phyloP scores from a whole-genome alignment of 2,797 vertebrate genomes.

The Hyperoplus immaculatus region DNA sequence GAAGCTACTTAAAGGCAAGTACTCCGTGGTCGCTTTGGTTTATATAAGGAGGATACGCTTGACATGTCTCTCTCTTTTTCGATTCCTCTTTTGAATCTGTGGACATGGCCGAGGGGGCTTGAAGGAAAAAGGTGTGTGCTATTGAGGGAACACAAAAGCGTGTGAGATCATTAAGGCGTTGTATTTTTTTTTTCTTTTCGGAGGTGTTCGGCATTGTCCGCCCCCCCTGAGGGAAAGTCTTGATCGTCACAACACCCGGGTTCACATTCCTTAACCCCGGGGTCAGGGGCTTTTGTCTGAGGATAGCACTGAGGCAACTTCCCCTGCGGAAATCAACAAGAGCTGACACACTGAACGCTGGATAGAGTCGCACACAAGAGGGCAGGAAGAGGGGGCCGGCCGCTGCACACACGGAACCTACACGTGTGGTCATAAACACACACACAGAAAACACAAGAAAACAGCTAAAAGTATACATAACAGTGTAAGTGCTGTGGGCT shows the following conservation, averaged over 20 bases:
- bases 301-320: slow-evolving; percentile 81
- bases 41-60: slow-evolving; percentile 7
- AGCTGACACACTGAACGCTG: slow-evolving; percentile 68
- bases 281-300: slow-evolving; percentile 85
- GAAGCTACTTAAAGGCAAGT: background rate
- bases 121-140: slow-evolving; percentile 29
- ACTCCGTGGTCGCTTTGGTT: background rate
- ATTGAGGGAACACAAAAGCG: slow-evolving; percentile 33
- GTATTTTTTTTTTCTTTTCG: slow-evolving; percentile 34
- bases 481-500: background rate
- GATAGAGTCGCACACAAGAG: slow-evolving; percentile 62
- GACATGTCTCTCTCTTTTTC: slow-evolving; percentile 9
- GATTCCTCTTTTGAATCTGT: slow-evolving; percentile 23
- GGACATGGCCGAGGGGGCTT: slow-evolving; percentile 23
- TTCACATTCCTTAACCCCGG: slow-evolving; percentile 86
- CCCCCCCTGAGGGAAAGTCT: slow-evolving; percentile 76
- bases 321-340: slow-evolving; percentile 80
- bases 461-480: background rate
- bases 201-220: slow-evolving; percentile 74
- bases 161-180: slow-evolving; percentile 68
- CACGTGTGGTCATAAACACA: slow-evolving; percentile 18
- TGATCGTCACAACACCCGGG: slow-evolving; percentile 77
- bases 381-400: slow-evolving; percentile 70
- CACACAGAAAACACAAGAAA: slow-evolving; percentile 8
- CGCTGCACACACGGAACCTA: slow-evolving; percentile 38